phyloP scores from a whole-genome alignment of 2,113 vertebrate genomes.

The Nanger granti region DNA sequence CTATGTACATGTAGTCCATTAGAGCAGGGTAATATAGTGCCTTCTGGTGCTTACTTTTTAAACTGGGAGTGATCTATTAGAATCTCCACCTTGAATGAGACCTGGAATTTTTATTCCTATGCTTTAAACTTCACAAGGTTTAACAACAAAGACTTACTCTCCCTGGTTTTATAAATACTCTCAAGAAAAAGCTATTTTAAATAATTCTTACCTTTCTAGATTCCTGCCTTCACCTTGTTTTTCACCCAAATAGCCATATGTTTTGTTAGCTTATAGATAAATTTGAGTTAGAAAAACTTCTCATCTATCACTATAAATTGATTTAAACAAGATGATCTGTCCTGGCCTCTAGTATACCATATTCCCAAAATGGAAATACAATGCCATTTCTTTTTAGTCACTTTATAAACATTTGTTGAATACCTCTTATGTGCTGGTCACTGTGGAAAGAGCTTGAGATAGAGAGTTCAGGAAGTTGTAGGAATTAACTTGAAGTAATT shows the following conservation, averaged over 20 bases:
- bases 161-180: neutral
- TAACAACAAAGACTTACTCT: neutral
- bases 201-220: neutral
- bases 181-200: conserved; percentile 6
- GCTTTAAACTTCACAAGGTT: neutral
- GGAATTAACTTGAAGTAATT: neutral
- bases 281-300: neutral
- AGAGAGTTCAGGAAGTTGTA: neutral
- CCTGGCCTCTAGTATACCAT: neutral
- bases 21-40: neutral
- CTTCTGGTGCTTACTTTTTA: neutral
- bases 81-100: neutral
- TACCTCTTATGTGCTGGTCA: neutral
- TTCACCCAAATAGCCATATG: neutral
- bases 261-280: neutral
- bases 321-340: neutral
- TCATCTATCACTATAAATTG: neutral
- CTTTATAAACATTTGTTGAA: neutral
- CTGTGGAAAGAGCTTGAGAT: neutral
- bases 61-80: neutral
- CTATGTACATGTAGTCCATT: neutral
- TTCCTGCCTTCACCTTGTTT: neutral
- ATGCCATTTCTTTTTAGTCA: neutral
- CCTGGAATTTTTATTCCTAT: neutral
- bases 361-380: neutral